phyloP scores from a whole-genome alignment of 1,140 invertebrate genomes.

The Sipha flava region DNA sequence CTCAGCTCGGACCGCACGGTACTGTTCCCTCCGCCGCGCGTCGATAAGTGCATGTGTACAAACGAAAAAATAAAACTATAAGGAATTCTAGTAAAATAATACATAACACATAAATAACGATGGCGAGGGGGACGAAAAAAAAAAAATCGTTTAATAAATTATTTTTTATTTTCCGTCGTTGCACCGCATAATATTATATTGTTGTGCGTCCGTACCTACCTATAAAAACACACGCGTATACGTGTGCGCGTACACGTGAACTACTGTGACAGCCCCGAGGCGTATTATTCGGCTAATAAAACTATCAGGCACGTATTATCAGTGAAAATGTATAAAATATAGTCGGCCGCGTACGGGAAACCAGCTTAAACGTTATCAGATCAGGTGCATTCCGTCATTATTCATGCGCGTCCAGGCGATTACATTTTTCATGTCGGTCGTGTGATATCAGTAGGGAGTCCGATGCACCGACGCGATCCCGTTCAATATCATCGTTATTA shows the following conservation, averaged over 20 bases:
- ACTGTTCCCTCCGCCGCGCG: neutral
- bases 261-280: slow-evolving; percentile 5
- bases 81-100: neutral
- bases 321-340: slow-evolving; percentile 25
- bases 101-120: neutral
- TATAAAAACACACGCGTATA: too few relatives aligned
- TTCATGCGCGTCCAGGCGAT: slow-evolving; percentile 18
- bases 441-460: slow-evolving; percentile 27
- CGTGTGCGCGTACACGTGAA: neutral
- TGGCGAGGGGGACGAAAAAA: neutral
- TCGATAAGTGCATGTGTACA: neutral
- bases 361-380: slow-evolving; percentile 31
- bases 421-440: slow-evolving; percentile 26
- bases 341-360: neutral
- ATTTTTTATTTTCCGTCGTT: neutral
- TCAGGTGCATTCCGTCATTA: slow-evolving; percentile 24
- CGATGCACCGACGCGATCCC: neutral
- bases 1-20: too few relatives aligned
- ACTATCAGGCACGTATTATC: slow-evolving; percentile 31
- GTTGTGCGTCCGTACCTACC: too few relatives aligned
- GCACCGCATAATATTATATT: neutral
- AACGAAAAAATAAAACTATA: neutral
- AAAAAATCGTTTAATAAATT: neutral
- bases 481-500: neutral
- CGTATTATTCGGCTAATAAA: slow-evolving; percentile 22